Base-by-base conservation (phyloP, 2,797 vertebrate species). In the Otus scops region DNA sequence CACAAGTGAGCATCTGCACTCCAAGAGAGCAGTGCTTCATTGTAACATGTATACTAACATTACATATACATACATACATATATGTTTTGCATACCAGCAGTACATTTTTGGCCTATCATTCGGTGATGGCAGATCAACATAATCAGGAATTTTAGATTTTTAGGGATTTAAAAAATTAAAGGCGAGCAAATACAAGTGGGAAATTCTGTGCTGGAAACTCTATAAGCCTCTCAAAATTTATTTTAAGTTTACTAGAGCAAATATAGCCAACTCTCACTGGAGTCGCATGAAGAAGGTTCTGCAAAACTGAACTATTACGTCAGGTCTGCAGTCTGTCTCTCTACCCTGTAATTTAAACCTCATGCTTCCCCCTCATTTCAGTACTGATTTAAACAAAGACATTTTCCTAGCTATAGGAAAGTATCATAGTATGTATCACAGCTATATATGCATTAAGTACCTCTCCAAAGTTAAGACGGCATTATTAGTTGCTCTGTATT, bases 321-420 rank as follows among this genome's bases (percentile, higher is more conserved):
- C 93, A 97, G 87, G 95, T 95, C 95, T 95, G 90, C 90, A 95
- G 94, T 88, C 92, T 95, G 92, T 92, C 92, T 96, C 85, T 85
- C 71, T 88, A 53, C 41, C 57, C 92, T 92, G 84, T 95, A 97
- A 97, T 97, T 95, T 88, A 95, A 97, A 97, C 95, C 94, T 95
- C 92, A 95, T 95, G 92, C 69, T 89, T 91, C 32, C 74, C 43
- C 38, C 47, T 91, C 68, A 32, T 80, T 90, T 75, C 85, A 92
- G 79, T 24, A 43, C 74, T 82, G 59, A 92, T 78, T 92, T 81
- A 86, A 90, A 89, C 75, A 96, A 83, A 87, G 78, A 54, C 41
- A 65, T 91, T 95, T 85, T 91, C 93, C 64, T 54, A 88, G 78
- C 78, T 83, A 41, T 51, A 78, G 73, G 84, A 89, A 94, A 94